Evolutionary conservation across 2,113 vertebrate species (phyloP), one percentile per base, ranked within the genome.

Genomic region (Callopanchax toddi): DNA sequence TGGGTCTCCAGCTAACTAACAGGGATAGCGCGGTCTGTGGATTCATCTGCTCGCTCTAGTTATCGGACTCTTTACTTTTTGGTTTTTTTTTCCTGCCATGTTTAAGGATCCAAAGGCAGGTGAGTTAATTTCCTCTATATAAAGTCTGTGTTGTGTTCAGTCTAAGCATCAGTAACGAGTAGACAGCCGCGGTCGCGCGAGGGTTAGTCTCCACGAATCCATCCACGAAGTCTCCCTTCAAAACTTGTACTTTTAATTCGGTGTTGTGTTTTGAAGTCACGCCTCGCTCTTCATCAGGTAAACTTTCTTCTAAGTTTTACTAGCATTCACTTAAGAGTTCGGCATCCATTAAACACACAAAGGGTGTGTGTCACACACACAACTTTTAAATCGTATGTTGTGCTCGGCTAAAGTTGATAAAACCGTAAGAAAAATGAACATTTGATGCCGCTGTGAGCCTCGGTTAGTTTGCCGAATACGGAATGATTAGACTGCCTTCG

Each of bases 61-160:
- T 12, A 5, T 11, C 45, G 51, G 44, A 21, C 3, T 6, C n/a
- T 23, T 61, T 44, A 36, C 43, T 43, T 9, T n/a, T 53, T 51
- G 13, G 17, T 60, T 55, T 69, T 17, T 18, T 42, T 5, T 6
- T 10, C 44, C 29, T 63, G 75, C 66, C 26, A 89, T 90, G 88
- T 56, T 82, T 63, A 57, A 61, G 44, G 71, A 74, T 13, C 26
- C 46, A 18, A 37, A 70, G 0, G 12, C 63, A 67, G 86, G 85
- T 89, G 23, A 26, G 80, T 70, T 12, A 11, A 5, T 56, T 37
- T 10, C n/a, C n/a, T n/a, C n/a, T n/a, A n/a, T n/a, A n/a, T n/a
- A n/a, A n/a, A n/a, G n/a, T n/a, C n/a, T n/a, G n/a, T n/a, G n/a
- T n/a, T n/a, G n/a, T n/a, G n/a, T n/a, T n/a, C n/a, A n/a, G n/a